These are phyloP conservation scores for Anastrepha ludens DNA, from an alignment of 1,140 invertebrate genomes.

Conservation along the genomic window DNA sequence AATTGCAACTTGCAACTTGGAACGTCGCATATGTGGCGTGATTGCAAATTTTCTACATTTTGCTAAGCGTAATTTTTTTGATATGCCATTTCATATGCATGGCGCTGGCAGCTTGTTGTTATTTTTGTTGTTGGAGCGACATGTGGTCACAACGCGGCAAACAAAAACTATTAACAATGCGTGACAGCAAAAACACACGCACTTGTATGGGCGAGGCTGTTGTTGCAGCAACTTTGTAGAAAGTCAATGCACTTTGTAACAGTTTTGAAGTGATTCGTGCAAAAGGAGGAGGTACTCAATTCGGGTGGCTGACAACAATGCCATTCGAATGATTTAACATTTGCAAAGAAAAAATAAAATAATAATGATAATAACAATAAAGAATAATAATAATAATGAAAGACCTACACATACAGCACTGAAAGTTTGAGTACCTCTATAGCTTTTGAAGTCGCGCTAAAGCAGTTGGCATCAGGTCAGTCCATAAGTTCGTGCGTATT, in stretches of 20 bases:
- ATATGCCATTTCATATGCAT: slow-evolving; percentile 17
- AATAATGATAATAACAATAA: no score
- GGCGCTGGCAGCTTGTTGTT: background rate
- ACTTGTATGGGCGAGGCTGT: background rate
- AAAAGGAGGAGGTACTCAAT: slow-evolving; percentile 13
- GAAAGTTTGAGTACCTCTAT: no score
- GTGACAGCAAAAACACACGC: slow-evolving; percentile 36
- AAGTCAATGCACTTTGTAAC: slow-evolving; percentile 39
- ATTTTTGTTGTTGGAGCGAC: background rate
- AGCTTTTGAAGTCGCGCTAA: no score
- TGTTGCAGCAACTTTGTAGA: slow-evolving; percentile 21
- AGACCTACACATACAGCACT: no score
- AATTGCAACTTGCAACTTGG: slow-evolving; percentile 24
- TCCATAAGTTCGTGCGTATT: no score
- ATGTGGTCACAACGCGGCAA: slow-evolving; percentile 33
- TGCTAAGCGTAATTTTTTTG: slow-evolving; percentile 37
- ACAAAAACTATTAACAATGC: slow-evolving; percentile 20
- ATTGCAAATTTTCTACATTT: slow-evolving; percentile 45
- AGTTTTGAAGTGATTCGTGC: background rate
- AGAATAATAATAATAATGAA: no score
- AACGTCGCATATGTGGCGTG: slow-evolving; percentile 25
- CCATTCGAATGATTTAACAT: no score
- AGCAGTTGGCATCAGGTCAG: no score
- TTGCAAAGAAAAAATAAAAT: background rate
- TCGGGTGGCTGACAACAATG: background rate